Percentiles rank a stretch among this genome's conserved stretches.
Conservation (phyloP, 2,113 vertebrate genomes). For the Pelobates fuscus region DNA sequence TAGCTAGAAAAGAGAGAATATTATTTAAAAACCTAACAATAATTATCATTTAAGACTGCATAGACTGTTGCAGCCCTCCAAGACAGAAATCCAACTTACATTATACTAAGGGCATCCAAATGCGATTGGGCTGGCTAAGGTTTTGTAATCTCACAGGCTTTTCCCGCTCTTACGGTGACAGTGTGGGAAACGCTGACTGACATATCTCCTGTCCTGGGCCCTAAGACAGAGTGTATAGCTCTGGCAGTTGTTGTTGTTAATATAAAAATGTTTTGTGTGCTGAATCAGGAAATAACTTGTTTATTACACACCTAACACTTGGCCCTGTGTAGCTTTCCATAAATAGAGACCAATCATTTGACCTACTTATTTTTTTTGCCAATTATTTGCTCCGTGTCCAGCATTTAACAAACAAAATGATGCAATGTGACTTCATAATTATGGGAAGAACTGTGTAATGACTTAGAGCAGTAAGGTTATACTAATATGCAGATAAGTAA, state of each 20-base stretch:
- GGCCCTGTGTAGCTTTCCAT: conserved; percentile 25
- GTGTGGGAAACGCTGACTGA: no score
- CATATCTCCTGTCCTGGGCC: no score
- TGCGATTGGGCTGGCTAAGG: no score
- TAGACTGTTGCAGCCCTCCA: no score
- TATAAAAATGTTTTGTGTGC: not conserved
- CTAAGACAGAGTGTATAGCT: not conserved
- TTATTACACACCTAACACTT: not conserved
- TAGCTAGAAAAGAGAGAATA: no score
- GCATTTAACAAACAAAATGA: conserved; percentile 31
- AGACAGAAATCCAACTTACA: no score
- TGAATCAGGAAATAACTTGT: not conserved
- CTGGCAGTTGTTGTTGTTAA: no score
- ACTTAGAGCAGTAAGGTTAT: not conserved
- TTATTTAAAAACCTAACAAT: no score
- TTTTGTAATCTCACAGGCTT: no score
- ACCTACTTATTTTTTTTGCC: conserved; percentile 4
- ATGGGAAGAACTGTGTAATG: conserved; percentile 17
- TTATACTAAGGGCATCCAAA: no score
- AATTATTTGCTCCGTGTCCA: conserved; percentile 5
- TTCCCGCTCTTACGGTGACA: no score
- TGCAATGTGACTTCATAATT: conserved; percentile 14
- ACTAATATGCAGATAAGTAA: not conserved
- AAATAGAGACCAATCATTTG: conserved; percentile 15
- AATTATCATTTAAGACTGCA: no score